Evolutionary conservation across 2,888 invertebrate species (phyloP).

Genomic region (Eumacrocentrus americanus): DNA sequence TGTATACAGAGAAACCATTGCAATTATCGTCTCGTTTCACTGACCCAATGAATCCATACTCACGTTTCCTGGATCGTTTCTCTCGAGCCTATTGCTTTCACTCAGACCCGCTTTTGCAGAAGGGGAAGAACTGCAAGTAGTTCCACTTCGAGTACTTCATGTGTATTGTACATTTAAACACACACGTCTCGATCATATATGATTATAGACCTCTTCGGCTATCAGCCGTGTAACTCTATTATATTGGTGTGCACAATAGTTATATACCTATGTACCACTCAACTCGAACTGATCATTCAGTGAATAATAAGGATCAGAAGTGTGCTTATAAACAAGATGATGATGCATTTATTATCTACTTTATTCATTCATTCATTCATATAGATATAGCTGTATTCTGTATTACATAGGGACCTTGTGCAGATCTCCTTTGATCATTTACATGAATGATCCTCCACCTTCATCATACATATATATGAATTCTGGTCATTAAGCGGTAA

Average conservation of each 20-base stretch:
- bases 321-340: too few relatives aligned
- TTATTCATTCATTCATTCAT: too few relatives aligned
- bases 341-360: too few relatives aligned
- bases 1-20: constrained; percentile 3
- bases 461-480: too few relatives aligned
- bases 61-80: constrained; percentile 33
- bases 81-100: constrained; percentile 32
- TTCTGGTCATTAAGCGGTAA: too few relatives aligned
- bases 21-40: constrained; percentile 26
- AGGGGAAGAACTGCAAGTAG: constrained; percentile 21
- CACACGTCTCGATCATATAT: neutral
- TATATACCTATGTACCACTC: neutral
- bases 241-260: neutral
- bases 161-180: neutral
- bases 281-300: neutral
- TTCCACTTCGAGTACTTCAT: neutral
- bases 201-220: neutral
- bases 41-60: constrained; percentile 28
- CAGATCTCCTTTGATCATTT: too few relatives aligned
- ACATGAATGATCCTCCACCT: too few relatives aligned
- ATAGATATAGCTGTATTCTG: too few relatives aligned
- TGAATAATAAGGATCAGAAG: too few relatives aligned
- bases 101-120: constrained; percentile 24
- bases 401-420: too few relatives aligned
- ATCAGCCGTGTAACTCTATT: neutral